A percentile compares a stretch with the other conserved stretches of the same genome.
phyloP scores from a whole-genome alignment of 23 tunicate species.

The Aplidium turbinatum region DNA sequence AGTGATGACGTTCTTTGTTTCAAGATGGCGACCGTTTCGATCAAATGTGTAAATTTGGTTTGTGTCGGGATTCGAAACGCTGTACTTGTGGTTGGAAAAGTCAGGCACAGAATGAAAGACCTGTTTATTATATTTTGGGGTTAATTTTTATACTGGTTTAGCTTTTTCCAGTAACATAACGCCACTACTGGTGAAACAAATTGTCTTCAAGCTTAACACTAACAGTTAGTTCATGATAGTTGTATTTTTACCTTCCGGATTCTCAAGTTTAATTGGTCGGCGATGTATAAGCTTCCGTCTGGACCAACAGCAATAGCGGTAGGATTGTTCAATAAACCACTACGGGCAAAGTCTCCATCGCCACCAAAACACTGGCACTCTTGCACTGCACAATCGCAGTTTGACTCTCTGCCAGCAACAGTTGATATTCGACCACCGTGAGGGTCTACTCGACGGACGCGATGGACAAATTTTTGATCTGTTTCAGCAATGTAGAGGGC shows the following conservation, averaged over 20 bases:
- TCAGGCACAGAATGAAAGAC: constrained; percentile 51
- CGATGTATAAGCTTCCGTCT: constrained; percentile 73
- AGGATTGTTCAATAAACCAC: constrained; percentile 68
- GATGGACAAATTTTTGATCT: constrained; percentile 61
- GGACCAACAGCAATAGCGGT: constrained; percentile 72
- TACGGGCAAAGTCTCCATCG: constrained; percentile 90
- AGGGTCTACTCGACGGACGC: constrained; percentile 72
- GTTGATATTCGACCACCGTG: constrained; percentile 65
- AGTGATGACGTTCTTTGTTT: constrained; percentile 86
- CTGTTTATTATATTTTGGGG: too few species aligned
- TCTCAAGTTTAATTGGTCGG: constrained; percentile 76
- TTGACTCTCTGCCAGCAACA: constrained; percentile 72
- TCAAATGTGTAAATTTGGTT: constrained; percentile 85
- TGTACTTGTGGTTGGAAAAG: constrained; percentile 37
- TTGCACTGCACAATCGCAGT: constrained; percentile 79
- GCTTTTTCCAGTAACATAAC: too few species aligned
- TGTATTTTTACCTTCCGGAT: constrained; percentile 68
- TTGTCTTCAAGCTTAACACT: too few species aligned
- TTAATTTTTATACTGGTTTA: too few species aligned
- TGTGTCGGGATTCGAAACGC: constrained; percentile 80
- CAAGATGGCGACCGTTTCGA: constrained; percentile 60
- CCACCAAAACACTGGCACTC: constrained; percentile 85
- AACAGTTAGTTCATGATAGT: too few species aligned
- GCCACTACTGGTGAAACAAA: too few species aligned
- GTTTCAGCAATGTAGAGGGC: constrained; percentile 77